These are phyloP conservation scores for Oncopodura yosiiana DNA, from an alignment of 1,140 invertebrate species.

Conservation along the genomic window DNA sequence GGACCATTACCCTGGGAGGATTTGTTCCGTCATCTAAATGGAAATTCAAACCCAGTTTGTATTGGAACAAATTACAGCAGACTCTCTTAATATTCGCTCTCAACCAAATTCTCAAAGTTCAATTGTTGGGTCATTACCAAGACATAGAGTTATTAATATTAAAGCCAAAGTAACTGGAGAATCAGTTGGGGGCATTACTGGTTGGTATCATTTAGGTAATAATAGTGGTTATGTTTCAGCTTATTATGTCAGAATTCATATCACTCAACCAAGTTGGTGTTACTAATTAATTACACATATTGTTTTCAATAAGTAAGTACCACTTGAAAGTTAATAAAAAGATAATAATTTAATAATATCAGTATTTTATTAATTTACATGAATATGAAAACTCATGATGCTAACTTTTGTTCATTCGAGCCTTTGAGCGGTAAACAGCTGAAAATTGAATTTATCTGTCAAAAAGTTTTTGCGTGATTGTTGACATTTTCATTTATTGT, in stretches of 20 bases:
- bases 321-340: too few species aligned
- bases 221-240: slow-evolving; percentile 20
- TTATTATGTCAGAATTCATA: slow-evolving; percentile 8
- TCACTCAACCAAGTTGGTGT: slow-evolving; percentile 11
- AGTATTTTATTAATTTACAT: too few species aligned
- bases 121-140: slow-evolving; percentile 6
- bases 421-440: too few species aligned
- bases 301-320: too few species aligned
- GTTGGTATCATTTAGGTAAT: slow-evolving; percentile 11
- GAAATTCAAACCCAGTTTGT: slow-evolving; percentile 1
- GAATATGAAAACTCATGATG: too few species aligned
- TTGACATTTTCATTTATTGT: too few species aligned
- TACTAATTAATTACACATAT: too few species aligned
- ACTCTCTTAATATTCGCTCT: slow-evolving; percentile 5
- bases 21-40: slow-evolving; percentile 9
- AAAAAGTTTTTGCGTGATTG: too few species aligned
- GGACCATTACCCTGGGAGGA: slow-evolving; percentile 30
- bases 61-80: slow-evolving; percentile 19
- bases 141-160: background rate
- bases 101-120: slow-evolving; percentile 6
- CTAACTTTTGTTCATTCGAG: too few species aligned
- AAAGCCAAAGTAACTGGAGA: slow-evolving; percentile 2
- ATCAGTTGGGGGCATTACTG: slow-evolving; percentile 11
- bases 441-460: too few species aligned
- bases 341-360: too few species aligned